These are phyloP conservation scores for Globodera ellingtonae DNA, from an alignment of 1,140 invertebrate genomes.

Conservation along the genomic window DNA sequence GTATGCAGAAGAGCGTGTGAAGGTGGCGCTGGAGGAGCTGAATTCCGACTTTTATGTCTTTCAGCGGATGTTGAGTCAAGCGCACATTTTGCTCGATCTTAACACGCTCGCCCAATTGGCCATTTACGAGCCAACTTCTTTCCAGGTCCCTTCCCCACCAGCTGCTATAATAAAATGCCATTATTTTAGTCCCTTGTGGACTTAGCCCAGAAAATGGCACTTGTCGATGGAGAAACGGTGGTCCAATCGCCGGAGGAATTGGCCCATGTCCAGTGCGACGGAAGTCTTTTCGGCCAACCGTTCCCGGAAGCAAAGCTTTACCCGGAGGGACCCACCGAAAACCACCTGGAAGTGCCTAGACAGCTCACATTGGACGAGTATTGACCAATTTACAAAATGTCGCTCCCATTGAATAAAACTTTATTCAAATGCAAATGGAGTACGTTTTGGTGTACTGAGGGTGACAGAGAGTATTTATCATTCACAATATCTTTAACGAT, in stretches of 20 bases:
- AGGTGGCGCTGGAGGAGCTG: slow-evolving; percentile 52
- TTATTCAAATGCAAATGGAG: slow-evolving; percentile 5
- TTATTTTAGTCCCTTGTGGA: slow-evolving; percentile 54
- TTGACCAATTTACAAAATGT: slow-evolving; percentile 17
- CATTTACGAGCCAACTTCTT: slow-evolving; percentile 60
- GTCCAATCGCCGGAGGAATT: slow-evolving; percentile 34
- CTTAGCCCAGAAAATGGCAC: slow-evolving; percentile 55
- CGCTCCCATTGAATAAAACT: background rate
- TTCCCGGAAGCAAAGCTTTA: slow-evolving; percentile 43
- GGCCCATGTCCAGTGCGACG: slow-evolving; percentile 46
- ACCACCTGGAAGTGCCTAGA: slow-evolving; percentile 52
- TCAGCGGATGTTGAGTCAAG: slow-evolving; percentile 47
- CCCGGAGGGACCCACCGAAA: slow-evolving; percentile 45
- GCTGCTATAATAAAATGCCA: background rate
- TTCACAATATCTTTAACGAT: background rate
- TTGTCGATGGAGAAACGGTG: slow-evolving; percentile 45
- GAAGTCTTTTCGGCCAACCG: slow-evolving; percentile 49
- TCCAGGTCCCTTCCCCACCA: slow-evolving; percentile 49
- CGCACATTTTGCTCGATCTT: slow-evolving; percentile 60
- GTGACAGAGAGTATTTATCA: background rate
- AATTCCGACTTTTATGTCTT: slow-evolving; percentile 50
- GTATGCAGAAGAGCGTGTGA: slow-evolving; percentile 54
- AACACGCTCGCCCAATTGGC: slow-evolving; percentile 54
- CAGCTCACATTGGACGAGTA: slow-evolving; percentile 56
- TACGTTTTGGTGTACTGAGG: background rate